Percentiles rank a stretch among this genome's conserved stretches.
phyloP scores from a whole-genome alignment of 2,113 vertebrate genomes.

The Falcunculus frontatus region DNA sequence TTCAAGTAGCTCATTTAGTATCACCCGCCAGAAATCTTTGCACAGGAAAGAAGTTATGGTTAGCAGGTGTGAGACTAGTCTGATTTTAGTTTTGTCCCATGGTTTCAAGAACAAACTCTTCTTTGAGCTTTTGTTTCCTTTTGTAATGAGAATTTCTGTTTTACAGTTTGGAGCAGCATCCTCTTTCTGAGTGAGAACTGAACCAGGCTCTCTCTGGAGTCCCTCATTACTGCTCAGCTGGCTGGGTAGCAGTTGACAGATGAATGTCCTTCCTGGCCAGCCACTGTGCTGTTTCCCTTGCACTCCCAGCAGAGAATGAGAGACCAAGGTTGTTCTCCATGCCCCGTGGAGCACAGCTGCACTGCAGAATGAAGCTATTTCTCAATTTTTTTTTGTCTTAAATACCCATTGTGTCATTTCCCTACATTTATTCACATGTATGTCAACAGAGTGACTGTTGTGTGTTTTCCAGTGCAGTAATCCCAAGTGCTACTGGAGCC shows the following conservation, averaged over 20 bases:
- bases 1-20: not conserved
- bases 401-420: not conserved
- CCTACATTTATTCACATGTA: not conserved
- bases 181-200: not conserved
- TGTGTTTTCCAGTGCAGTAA: not conserved
- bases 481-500: not conserved
- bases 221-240: not conserved
- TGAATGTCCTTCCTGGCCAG: not conserved
- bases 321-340: not conserved
- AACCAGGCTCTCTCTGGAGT: not conserved
- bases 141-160: not conserved
- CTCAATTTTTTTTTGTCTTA: not conserved
- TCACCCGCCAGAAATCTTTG: not conserved
- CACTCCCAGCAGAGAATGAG: not conserved
- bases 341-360: not conserved
- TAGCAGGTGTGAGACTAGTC: not conserved
- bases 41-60: not conserved
- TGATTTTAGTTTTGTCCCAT: not conserved
- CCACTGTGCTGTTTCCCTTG: not conserved
- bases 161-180: not conserved
- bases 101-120: not conserved
- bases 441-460: not conserved
- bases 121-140: not conserved
- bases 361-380: not conserved
- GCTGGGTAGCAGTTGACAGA: not conserved